phyloP scores from a whole-genome alignment of 2,797 vertebrate species.

The Hydrolagus colliei region DNA sequence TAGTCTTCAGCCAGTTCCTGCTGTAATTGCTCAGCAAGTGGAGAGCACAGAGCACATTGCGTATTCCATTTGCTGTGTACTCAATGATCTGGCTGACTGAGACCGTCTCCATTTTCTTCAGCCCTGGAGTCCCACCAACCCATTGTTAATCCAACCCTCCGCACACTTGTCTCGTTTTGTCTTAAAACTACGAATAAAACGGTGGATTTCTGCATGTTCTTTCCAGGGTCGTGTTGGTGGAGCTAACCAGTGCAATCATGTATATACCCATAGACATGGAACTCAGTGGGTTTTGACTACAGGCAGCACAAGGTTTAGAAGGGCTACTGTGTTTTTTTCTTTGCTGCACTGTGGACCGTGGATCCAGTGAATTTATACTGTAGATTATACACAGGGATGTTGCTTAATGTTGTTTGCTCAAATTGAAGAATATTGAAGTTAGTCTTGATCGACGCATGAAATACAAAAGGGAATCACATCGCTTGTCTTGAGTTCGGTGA shows the following conservation, averaged over 20 bases:
- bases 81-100: slow-evolving; percentile 2
- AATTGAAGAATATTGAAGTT: not conserved
- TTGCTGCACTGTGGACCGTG: slow-evolving; percentile 20
- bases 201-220: slow-evolving; percentile 19
- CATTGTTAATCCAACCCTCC: not conserved
- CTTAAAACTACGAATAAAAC: not conserved
- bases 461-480: not conserved
- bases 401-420: not conserved
- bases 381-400: not conserved
- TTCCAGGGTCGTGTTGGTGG: not conserved
- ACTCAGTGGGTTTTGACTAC: not conserved
- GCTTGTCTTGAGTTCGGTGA: too few species aligned
- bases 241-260: not conserved
- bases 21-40: not conserved
- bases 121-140: too few species aligned
- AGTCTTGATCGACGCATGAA: not conserved
- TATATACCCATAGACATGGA: not conserved
- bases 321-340: slow-evolving; percentile 29
- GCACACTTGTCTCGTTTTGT: not conserved
- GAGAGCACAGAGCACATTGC: not conserved
- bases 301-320: slow-evolving; percentile 22
- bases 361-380: slow-evolving; percentile 16
- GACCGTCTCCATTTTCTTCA: not conserved
- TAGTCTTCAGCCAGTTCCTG: not conserved
- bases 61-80: not conserved